Conservation (phyloP, 2,797 vertebrate species). For the Valencia hispanica region DNA sequence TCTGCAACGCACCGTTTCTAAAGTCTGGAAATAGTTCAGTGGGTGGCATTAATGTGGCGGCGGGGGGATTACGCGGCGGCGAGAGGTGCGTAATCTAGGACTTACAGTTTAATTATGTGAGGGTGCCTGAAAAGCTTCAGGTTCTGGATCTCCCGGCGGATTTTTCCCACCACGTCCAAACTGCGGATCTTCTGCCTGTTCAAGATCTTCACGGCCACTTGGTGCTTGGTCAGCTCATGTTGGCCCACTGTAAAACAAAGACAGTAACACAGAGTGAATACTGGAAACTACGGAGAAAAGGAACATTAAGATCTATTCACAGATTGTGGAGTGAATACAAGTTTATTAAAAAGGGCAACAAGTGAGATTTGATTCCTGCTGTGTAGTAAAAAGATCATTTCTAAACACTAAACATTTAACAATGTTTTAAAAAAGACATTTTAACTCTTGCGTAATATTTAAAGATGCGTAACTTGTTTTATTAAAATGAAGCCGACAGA, state of each 20-base stretch:
- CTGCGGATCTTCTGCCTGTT: slow-evolving; percentile 99
- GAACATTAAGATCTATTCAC: background rate
- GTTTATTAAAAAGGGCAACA: background rate
- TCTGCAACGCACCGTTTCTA: slow-evolving; percentile 59
- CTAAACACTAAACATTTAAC: background rate
- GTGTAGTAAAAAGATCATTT: background rate
- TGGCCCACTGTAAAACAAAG: slow-evolving; percentile 87
- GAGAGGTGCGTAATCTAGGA: slow-evolving; percentile 66
- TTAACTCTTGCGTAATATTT: background rate
- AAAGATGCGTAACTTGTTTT: background rate
- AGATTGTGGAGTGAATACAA: background rate
- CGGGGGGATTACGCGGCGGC: slow-evolving; percentile 56
- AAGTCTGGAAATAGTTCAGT: slow-evolving; percentile 65
- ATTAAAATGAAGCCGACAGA: background rate
- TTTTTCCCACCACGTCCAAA: slow-evolving; percentile 98
- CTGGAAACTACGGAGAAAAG: background rate
- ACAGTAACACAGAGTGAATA: slow-evolving; percentile 1
- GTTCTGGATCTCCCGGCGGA: slow-evolving; percentile 97
- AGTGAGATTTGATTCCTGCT: background rate
- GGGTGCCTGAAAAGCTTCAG: slow-evolving; percentile 98
- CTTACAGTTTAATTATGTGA: slow-evolving; percentile 99
- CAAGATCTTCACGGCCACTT: slow-evolving; percentile 98
- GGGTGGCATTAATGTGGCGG: slow-evolving; percentile 66
- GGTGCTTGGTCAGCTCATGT: slow-evolving; percentile 97
- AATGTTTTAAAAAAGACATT: background rate